These are phyloP conservation scores for Gryllus bimaculatus DNA, from an alignment of 1,140 invertebrate genomes.

Conservation along the genomic window DNA sequence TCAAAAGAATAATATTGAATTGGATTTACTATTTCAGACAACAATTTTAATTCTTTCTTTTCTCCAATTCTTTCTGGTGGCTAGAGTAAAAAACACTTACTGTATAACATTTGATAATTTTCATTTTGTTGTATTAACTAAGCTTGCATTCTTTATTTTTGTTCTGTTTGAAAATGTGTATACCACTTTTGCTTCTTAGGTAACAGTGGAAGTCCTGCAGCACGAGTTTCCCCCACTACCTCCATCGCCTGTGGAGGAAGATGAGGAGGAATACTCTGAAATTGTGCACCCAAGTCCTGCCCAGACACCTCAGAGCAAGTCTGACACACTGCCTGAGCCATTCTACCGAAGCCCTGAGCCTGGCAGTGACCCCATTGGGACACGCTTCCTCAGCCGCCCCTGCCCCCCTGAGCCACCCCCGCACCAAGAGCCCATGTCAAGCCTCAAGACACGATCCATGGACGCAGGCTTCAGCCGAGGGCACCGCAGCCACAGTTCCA, in stretches of 20 bases:
- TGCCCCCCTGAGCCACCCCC: conserved; percentile 54
- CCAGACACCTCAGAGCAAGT: conserved; percentile 26
- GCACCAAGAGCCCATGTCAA: conserved; percentile 55
- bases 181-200: conserved; percentile 16
- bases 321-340: conserved; percentile 40
- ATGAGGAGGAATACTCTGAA: conserved; percentile 62
- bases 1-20: too few species aligned
- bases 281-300: conserved; percentile 42
- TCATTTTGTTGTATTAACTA: too few species aligned
- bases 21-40: too few species aligned
- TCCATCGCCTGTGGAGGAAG: conserved; percentile 64
- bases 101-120: too few species aligned
- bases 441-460: conserved; percentile 69
- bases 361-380: conserved; percentile 26
- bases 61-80: too few species aligned
- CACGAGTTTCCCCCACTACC: conserved; percentile 67
- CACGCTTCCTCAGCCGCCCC: conserved; percentile 22
- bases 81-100: too few species aligned
- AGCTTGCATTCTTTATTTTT: too few species aligned
- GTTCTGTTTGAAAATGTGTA: neutral
- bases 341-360: conserved; percentile 28
- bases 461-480: conserved; percentile 55
- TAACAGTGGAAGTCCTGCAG: conserved; percentile 41
- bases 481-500: conserved; percentile 35
- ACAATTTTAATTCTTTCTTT: too few species aligned